Evolutionary conservation across 2,888 invertebrate species (phyloP).

Genomic region (Lepidonotus clava): DNA sequence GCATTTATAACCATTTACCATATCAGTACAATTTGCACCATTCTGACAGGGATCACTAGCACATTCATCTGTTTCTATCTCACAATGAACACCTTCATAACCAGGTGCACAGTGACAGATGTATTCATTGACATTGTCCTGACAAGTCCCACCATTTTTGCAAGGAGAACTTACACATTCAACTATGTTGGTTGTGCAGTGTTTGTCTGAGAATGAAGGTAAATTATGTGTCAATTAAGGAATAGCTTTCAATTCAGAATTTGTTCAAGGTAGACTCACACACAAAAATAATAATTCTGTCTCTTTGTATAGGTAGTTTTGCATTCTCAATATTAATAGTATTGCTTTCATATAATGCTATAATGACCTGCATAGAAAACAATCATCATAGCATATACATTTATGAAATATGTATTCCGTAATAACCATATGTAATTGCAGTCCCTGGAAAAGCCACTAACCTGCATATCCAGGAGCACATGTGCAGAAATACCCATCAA

Average conservation of each 20-base stretch:
- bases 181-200: constrained; percentile 8
- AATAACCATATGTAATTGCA: too few relatives aligned
- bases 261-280: neutral
- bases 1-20: constrained; percentile 57
- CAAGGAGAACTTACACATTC: constrained; percentile 25
- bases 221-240: too few relatives aligned
- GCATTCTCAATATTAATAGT: too few relatives aligned
- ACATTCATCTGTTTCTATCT: constrained; percentile 97
- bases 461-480: constrained; percentile 33
- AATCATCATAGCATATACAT: neutral
- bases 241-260: too few relatives aligned
- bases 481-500: constrained; percentile 3
- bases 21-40: constrained; percentile 82
- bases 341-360: too few relatives aligned
- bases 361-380: too few relatives aligned
- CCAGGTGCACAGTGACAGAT: constrained; percentile 2
- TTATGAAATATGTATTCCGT: neutral
- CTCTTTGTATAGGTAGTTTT: too few relatives aligned
- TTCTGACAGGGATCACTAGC: constrained; percentile 96
- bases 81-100: constrained; percentile 84
- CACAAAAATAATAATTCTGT: neutral
- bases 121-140: constrained; percentile 8
- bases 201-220: neutral
- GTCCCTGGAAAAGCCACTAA: neutral
- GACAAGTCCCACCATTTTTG: constrained; percentile 3